Percentiles rank a stretch among this genome's conserved stretches.
phyloP scores from a whole-genome alignment of 2,797 vertebrate genomes.

The Sebastes wilsoni region DNA sequence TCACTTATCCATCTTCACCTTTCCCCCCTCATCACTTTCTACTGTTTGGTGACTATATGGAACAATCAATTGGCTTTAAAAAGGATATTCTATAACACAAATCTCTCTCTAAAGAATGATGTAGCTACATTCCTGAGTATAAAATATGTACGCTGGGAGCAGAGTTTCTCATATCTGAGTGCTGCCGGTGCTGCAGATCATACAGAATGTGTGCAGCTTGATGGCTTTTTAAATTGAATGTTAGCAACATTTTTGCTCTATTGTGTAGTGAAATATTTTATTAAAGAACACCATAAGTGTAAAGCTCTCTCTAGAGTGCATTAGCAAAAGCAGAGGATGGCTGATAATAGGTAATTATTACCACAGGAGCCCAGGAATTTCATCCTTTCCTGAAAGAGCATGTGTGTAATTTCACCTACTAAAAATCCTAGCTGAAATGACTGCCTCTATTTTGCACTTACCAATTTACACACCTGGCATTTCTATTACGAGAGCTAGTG shows the following conservation, averaged over 20 bases:
- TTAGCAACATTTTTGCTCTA: not conserved
- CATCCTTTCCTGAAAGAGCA: not conserved
- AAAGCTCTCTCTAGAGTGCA: not conserved
- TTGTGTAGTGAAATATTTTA: conserved; percentile 16
- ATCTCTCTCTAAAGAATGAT: not conserved
- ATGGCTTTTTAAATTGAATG: conserved; percentile 12
- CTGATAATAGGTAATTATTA: conserved; percentile 10
- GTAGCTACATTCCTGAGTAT: not conserved
- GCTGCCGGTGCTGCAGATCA: not conserved
- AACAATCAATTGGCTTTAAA: not conserved
- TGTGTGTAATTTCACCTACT: not conserved
- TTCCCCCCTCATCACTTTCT: not conserved
- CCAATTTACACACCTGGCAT: not conserved
- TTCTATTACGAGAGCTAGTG: not conserved
- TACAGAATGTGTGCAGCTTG: not conserved
- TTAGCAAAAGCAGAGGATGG: conserved; percentile 5
- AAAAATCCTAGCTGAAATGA: not conserved
- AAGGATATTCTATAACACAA: not conserved
- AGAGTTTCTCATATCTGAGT: not conserved
- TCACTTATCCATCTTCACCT: not conserved
- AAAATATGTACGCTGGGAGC: not conserved
- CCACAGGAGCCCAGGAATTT: not conserved
- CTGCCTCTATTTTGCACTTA: not conserved
- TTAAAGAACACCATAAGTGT: conserved; percentile 2
- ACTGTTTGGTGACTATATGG: not conserved